Percentiles rank a stretch among this genome's conserved stretches.
Conservation (phyloP, 2,113 vertebrate genomes). For the Gymnogyps californianus region DNA sequence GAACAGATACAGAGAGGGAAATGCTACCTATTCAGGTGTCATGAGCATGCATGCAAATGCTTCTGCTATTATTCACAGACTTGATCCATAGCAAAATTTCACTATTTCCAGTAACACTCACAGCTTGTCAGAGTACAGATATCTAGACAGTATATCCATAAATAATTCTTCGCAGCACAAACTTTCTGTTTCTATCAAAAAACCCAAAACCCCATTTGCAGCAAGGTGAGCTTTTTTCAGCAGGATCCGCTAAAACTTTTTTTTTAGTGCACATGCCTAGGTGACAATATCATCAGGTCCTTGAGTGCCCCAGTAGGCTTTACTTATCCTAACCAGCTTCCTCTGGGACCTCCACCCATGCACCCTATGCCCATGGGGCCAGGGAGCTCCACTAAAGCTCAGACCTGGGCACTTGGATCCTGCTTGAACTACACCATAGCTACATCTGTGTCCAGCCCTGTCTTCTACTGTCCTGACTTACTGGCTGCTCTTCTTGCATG, state of each 20-base stretch:
- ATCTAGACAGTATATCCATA: background rate
- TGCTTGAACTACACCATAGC: background rate
- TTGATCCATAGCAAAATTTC: background rate
- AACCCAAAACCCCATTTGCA: accelerated
- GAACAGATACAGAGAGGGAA: background rate
- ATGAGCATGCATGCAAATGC: background rate
- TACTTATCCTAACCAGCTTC: background rate
- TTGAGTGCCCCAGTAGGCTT: too few relatives aligned
- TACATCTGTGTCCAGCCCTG: background rate
- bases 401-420: background rate
- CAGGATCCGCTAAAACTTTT: background rate
- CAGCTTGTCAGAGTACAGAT: background rate
- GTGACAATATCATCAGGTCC: background rate
- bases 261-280: background rate
- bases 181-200: background rate
- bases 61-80: background rate
- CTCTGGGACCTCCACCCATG: background rate
- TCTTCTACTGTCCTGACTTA: background rate
- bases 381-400: background rate
- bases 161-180: background rate
- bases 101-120: background rate
- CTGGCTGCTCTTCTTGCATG: background rate
- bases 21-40: background rate
- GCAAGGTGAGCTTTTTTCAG: background rate
- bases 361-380: background rate